Conservation (phyloP, 2,888 invertebrate genomes). For the Morpho deidamia region DNA sequence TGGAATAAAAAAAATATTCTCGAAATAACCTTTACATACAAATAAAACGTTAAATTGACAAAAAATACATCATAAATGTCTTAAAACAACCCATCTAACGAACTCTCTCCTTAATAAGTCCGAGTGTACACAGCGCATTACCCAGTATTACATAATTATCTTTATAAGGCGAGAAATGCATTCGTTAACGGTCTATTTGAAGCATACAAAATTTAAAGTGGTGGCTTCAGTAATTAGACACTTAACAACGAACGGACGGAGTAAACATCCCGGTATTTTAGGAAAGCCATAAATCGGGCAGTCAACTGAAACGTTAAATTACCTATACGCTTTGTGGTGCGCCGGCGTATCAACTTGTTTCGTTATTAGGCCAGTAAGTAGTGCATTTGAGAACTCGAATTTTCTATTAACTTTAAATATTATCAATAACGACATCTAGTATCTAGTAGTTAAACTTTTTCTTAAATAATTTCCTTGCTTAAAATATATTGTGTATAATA, state of each 20-base stretch:
- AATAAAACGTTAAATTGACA: no score
- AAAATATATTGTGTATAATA: not conserved
- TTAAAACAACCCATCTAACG: conserved; percentile 1
- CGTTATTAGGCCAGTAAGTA: conserved; percentile 2
- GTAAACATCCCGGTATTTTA: conserved; percentile 47
- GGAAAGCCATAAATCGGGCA: conserved; percentile 44
- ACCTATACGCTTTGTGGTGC: conserved; percentile 29
- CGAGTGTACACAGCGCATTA: conserved; percentile 9
- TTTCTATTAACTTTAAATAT: not conserved
- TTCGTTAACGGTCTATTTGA: conserved; percentile 20
- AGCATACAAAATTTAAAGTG: conserved; percentile 15
- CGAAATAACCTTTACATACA: no score
- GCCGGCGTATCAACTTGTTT: conserved; percentile 26
- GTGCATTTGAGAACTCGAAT: not conserved
- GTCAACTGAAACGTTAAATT: conserved; percentile 44
- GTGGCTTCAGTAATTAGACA: conserved; percentile 29
- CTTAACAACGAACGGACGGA: conserved; percentile 33
- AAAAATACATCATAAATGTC: conserved; percentile 2
- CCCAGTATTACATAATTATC: conserved; percentile 17
- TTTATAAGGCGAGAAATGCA: conserved; percentile 16
- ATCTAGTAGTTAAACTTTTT: conserved; percentile 27
- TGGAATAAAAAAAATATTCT: no score
- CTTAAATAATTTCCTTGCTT: no score
- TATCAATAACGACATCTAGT: conserved; percentile 36
- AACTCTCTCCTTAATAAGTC: conserved; percentile 10